Base-by-base conservation (phyloP, 2,113 vertebrate species). In the Pitta sordida region DNA sequence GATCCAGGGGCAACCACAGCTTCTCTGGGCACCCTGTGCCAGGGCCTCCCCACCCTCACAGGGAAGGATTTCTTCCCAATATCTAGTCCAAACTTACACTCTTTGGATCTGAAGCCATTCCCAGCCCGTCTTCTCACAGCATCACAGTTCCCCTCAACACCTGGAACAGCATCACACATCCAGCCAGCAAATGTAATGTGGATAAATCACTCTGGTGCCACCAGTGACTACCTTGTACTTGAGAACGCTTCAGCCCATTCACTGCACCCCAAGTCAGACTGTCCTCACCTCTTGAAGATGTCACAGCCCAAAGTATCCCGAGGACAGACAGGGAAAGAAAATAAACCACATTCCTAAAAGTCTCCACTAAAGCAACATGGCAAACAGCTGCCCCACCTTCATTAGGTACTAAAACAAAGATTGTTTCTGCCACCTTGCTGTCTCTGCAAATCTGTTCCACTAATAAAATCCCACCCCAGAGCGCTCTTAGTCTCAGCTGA, bases 101-200 rank as follows among this genome's bases (percentile, higher is more conserved):
- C 11, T 55, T 34, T 55, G 20, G 7, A 30, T 56, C 30, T 55
- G 34, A 63, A 30, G 5, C 34, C 29, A 12, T 58, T 58, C n/a
- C n/a, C n/a, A n/a, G n/a, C 15, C 43, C 30, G 52, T 68, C 26
- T 70, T 9, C 36, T 18, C 39, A 1, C n/a, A 37, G 5, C 11
- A 16, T 3, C 15, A 13, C 36, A 85, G 3, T 17, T 68, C 6
- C 36, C 36, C 26, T 36, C 30, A n/a, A 17, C 18, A 34, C 30
- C 36, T 51, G 21, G 32, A 43, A 30, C 53, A 56, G 77, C 53
- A 80, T 8, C 48, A 15, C 1, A 1, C 15, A 17, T 2, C 39
- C 15, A 5, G 24, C 39, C 65, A 56, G 15, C 0, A n/a, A 17
- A 24, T 1, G 10, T 4, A 63, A 67, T 27, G 1, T 13, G 30